Evolutionary conservation across 2,888 invertebrate genomes (phyloP).

Genomic region (Orthosia gracilis): DNA sequence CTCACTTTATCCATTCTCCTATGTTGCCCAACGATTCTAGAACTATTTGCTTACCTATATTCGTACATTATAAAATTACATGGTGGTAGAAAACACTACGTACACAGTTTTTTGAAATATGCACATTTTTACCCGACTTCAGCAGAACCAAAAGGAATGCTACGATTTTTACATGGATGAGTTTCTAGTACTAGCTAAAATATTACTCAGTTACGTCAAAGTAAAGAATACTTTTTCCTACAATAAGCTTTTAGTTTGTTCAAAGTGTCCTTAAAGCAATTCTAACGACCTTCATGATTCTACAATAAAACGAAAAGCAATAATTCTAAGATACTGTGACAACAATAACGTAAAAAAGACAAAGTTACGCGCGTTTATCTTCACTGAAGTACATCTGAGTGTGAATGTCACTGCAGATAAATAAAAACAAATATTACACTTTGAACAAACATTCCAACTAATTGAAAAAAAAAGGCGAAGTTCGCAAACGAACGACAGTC

Average conservation of each 20-base stretch:
- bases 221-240: background rate
- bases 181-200: background rate
- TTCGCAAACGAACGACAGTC: background rate
- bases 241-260: constrained; percentile 48
- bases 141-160: no score
- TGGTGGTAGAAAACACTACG: background rate
- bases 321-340: constrained; percentile 20
- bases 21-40: background rate
- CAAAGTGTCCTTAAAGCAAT: constrained; percentile 52
- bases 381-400: constrained; percentile 71
- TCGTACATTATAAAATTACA: background rate
- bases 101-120: background rate
- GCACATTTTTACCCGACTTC: background rate
- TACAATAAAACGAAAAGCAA: constrained; percentile 4
- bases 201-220: background rate
- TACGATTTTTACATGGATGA: background rate
- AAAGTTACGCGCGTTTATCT: constrained; percentile 71
- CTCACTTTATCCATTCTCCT: background rate
- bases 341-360: constrained; percentile 35
- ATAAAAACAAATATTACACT: constrained; percentile 61
- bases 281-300: constrained; percentile 4
- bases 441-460: constrained; percentile 67
- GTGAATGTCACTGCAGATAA: constrained; percentile 77
- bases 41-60: background rate
- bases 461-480: background rate